Evolutionary conservation across 2,113 vertebrate species (phyloP).

Genomic region (Climacteris rufus): DNA sequence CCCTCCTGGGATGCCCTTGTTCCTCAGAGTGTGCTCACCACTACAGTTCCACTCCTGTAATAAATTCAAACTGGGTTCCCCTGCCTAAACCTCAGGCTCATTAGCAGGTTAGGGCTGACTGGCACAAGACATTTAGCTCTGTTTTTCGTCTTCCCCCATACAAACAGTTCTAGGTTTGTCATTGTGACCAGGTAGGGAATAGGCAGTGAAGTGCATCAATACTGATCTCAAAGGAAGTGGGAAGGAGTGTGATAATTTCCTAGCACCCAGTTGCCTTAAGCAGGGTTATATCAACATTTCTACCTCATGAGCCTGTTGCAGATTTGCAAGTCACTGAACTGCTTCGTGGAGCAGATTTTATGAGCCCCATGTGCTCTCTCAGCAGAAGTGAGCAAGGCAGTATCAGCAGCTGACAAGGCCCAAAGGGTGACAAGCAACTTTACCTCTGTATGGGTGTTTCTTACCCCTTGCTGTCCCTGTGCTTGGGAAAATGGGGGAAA

Average conservation of each 20-base stretch:
- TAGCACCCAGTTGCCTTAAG: background rate
- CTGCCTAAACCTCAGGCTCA: conserved; percentile 48
- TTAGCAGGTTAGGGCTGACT: conserved; percentile 11
- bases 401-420: background rate
- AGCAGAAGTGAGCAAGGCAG: background rate
- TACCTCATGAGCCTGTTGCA: background rate
- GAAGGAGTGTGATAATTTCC: background rate
- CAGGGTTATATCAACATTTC: background rate
- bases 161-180: background rate
- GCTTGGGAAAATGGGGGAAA: background rate
- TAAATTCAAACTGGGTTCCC: conserved; percentile 40
- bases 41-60: conserved; percentile 46
- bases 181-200: background rate
- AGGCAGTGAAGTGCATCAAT: background rate
- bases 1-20: conserved; percentile 48
- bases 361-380: background rate
- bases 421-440: background rate
- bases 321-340: background rate
- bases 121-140: background rate
- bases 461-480: background rate
- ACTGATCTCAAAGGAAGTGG: background rate
- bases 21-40: conserved; percentile 21
- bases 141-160: background rate
- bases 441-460: background rate
- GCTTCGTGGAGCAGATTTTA: background rate